Percentiles rank a stretch among this genome's conserved stretches.
Conservation (phyloP, 2,888 invertebrate species). For the Drosophila sordidapex region DNA sequence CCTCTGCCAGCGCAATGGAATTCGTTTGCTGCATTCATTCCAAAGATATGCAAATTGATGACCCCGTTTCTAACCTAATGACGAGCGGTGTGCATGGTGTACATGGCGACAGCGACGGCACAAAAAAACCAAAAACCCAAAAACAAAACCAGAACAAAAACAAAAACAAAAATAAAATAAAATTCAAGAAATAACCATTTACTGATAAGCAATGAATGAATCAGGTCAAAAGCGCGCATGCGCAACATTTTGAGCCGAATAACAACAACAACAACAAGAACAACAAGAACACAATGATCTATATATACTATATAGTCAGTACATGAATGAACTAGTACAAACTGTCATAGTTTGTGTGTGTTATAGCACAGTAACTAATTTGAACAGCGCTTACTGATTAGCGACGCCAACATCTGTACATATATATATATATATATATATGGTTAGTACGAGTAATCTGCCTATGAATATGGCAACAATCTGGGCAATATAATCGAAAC, state of each 20-base stretch:
- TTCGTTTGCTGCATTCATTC: slow-evolving; percentile 14
- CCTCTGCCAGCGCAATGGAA: not conserved
- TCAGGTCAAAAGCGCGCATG: slow-evolving; percentile 74
- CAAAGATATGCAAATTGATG: slow-evolving; percentile 12
- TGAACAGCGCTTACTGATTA: slow-evolving; percentile 40
- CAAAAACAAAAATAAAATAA: slow-evolving; percentile 1
- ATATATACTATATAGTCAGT: slow-evolving; percentile 3
- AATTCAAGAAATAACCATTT: slow-evolving; percentile 19
- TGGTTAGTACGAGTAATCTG: not conserved
- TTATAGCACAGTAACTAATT: slow-evolving; percentile 18
- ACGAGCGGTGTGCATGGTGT: slow-evolving; percentile 18
- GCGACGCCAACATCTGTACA: slow-evolving; percentile 23
- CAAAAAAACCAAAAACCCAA: not conserved
- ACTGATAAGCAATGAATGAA: slow-evolving; percentile 64
- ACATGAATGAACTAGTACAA: slow-evolving; percentile 18
- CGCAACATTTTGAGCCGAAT: slow-evolving; percentile 46
- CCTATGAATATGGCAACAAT: not conserved
- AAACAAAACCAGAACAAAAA: not conserved
- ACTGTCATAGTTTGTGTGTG: slow-evolving; percentile 4
- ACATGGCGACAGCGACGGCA: slow-evolving; percentile 10
- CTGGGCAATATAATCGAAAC: not conserved
- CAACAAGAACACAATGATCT: slow-evolving; percentile 22
- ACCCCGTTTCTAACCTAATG: slow-evolving; percentile 31
- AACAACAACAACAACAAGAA: slow-evolving; percentile 15
- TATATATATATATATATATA: slow-evolving; percentile 5